Percentiles rank a stretch among this genome's conserved stretches.
Evolutionary conservation across 1,140 invertebrate species (phyloP).

Genomic region (Eupristina koningsbergeri): DNA sequence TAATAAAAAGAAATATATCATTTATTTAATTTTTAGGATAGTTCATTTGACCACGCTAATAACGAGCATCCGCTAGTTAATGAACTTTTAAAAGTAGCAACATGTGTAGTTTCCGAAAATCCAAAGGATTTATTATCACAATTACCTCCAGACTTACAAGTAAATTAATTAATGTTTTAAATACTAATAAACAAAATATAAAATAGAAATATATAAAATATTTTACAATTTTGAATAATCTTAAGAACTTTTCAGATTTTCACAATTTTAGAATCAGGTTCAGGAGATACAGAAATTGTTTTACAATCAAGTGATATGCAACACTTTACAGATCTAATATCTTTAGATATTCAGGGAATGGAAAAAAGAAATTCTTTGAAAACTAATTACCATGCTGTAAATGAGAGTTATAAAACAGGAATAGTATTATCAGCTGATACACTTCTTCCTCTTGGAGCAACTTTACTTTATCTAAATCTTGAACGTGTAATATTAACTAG

Average conservation of each 20-base stretch:
- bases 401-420: slow-evolving; percentile 50
- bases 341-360: slow-evolving; percentile 77
- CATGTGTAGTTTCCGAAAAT: slow-evolving; percentile 74
- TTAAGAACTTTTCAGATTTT: slow-evolving; percentile 68
- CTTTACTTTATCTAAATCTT: slow-evolving; percentile 64
- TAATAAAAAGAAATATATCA: no score
- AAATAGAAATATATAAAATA: background rate
- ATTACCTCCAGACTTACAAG: slow-evolving; percentile 75
- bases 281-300: slow-evolving; percentile 63
- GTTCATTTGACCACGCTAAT: slow-evolving; percentile 25
- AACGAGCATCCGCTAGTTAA: slow-evolving; percentile 54
- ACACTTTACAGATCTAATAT: slow-evolving; percentile 74
- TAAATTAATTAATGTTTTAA: slow-evolving; percentile 57
- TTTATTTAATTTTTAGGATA: slow-evolving; percentile 38
- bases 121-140: slow-evolving; percentile 69
- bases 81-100: slow-evolving; percentile 74
- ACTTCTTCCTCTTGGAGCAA: slow-evolving; percentile 61
- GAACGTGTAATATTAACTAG: slow-evolving; percentile 65
- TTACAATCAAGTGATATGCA: slow-evolving; percentile 73
- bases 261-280: slow-evolving; percentile 73
- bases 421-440: slow-evolving; percentile 64
- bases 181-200: background rate
- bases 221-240: slow-evolving; percentile 29
- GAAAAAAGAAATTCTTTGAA: slow-evolving; percentile 55
- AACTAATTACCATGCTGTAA: slow-evolving; percentile 33